These are phyloP conservation scores for Chloropsis cyanopogon DNA, from an alignment of 2,113 vertebrate genomes.

Conservation along the genomic window DNA sequence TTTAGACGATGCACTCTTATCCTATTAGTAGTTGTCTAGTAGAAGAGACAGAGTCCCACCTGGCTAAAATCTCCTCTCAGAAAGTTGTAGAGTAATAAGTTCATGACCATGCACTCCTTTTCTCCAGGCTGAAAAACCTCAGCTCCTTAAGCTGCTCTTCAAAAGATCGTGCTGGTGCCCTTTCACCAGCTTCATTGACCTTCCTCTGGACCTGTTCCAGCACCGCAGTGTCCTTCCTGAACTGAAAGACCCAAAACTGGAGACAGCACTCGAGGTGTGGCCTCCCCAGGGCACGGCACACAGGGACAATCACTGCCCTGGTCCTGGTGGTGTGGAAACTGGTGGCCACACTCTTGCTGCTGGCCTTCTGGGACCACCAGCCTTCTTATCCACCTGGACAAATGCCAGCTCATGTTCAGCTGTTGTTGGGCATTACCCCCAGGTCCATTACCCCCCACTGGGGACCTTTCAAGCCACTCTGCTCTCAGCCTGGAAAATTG, in stretches of 20 bases:
- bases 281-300: background rate
- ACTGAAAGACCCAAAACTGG: background rate
- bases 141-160: background rate
- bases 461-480: fast-evolving
- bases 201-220: background rate
- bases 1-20: background rate
- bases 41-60: background rate
- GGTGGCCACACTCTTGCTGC: too few relatives aligned
- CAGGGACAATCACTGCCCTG: background rate
- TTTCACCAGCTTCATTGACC: background rate
- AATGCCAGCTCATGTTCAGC: fast-evolving
- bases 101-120: background rate
- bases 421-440: fast-evolving
- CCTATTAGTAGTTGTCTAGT: background rate
- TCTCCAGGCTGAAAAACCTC: background rate
- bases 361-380: too few relatives aligned
- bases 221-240: background rate
- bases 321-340: too few relatives aligned
- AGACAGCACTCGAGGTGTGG: fast-evolving
- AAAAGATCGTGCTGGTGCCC: background rate
- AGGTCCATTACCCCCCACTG: background rate
- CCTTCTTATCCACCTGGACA: background rate
- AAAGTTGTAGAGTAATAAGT: background rate
- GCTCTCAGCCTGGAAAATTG: background rate
- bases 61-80: background rate